These are phyloP conservation scores for Norana najaformis DNA, from an alignment of 2,888 invertebrate species.

Conservation along the genomic window DNA sequence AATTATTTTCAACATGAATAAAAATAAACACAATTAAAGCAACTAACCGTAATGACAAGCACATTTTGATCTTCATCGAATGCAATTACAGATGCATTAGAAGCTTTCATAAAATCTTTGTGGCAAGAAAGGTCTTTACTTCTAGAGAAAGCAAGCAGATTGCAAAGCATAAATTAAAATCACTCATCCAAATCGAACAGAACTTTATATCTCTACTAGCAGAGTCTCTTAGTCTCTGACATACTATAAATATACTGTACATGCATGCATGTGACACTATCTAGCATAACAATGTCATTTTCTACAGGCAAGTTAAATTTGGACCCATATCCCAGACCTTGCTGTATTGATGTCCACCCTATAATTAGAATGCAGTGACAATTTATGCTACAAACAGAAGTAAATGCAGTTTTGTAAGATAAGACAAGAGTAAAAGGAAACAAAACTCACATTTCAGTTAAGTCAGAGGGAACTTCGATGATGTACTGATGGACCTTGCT, in stretches of 20 bases:
- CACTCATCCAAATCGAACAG: not conserved
- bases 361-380: not conserved
- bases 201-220: too few species aligned
- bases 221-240: too few species aligned
- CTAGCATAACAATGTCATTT: too few species aligned
- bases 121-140: constrained; percentile 72
- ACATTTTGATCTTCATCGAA: constrained; percentile 64
- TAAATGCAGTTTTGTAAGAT: not conserved
- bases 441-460: constrained; percentile 83
- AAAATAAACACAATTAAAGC: not conserved
- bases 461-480: constrained; percentile 89
- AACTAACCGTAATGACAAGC: not conserved
- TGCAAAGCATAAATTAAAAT: not conserved
- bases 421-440: not conserved
- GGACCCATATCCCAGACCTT: too few species aligned
- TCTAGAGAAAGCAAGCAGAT: constrained; percentile 41
- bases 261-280: too few species aligned
- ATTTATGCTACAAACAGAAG: not conserved
- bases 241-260: too few species aligned
- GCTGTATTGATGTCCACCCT: too few species aligned
- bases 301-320: too few species aligned
- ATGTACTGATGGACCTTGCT: constrained; percentile 89
- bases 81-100: constrained; percentile 81
- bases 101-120: constrained; percentile 92
- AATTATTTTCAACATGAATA: not conserved